phyloP scores from a whole-genome alignment of 2,888 invertebrate species.

The Cosmia trapezina region DNA sequence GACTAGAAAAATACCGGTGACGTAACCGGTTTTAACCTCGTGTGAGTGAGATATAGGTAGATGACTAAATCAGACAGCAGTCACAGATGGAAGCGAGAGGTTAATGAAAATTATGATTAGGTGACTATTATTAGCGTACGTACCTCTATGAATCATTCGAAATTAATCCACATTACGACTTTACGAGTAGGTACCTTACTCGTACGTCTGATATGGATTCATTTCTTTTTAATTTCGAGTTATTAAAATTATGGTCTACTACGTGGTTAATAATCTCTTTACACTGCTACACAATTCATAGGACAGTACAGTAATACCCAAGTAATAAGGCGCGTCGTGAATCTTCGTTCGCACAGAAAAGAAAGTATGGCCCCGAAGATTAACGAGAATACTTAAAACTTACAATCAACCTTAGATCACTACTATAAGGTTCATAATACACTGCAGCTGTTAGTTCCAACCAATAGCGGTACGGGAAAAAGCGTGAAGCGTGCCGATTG shows the following conservation, averaged over 20 bases:
- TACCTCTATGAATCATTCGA: conserved; percentile 46
- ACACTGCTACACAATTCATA: conserved; percentile 3
- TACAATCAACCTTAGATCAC: too few species aligned
- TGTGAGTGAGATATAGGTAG: conserved; percentile 20
- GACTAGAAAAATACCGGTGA: conserved; percentile 49
- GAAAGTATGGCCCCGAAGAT: too few species aligned
- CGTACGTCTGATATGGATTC: background rate
- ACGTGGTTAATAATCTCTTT: background rate
- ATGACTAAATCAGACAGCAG: conserved; percentile 52
- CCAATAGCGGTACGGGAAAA: too few species aligned
- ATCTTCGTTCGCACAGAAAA: too few species aligned
- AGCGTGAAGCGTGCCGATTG: too few species aligned
- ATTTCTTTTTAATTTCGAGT: background rate
- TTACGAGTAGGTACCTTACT: background rate
- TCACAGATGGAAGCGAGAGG: conserved; percentile 31
- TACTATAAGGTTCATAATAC: too few species aligned
- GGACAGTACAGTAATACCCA: too few species aligned
- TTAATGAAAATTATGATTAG: conserved; percentile 52
- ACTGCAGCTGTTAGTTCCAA: too few species aligned
- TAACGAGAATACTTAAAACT: too few species aligned
- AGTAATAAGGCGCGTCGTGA: too few species aligned
- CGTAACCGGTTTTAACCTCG: conserved; percentile 45
- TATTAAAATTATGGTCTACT: background rate
- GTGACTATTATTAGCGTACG: conserved; percentile 34
- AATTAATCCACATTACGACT: conserved; percentile 4